Percentiles rank a stretch among this genome's conserved stretches.
These are phyloP conservation scores for Pelecanus crispus DNA, from an alignment of 2,113 vertebrate species.

Conservation along the genomic window DNA sequence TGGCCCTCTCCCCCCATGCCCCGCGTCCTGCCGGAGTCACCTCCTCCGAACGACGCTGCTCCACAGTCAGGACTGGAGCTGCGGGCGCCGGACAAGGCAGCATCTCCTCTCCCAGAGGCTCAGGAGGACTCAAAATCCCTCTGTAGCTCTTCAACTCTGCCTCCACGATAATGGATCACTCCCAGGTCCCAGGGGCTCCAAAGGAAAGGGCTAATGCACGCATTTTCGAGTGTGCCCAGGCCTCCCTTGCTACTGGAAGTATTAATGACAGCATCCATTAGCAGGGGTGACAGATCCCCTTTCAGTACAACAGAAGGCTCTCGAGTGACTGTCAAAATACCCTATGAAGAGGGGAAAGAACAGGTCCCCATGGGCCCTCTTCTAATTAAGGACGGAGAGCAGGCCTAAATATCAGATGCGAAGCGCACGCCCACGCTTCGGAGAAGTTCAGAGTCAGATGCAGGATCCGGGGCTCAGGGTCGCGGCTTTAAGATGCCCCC, in stretches of 20 bases:
- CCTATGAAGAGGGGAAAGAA: not conserved
- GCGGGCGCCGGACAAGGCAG: not conserved
- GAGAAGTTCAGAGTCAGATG: not conserved
- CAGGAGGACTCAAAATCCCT: not conserved
- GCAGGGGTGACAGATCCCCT: constrained; percentile 16
- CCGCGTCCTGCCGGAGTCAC: not conserved
- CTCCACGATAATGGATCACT: not conserved
- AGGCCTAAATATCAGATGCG: not conserved
- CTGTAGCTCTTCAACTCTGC: not conserved
- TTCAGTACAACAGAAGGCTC: constrained; percentile 29
- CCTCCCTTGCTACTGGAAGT: not conserved
- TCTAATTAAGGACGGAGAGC: not conserved
- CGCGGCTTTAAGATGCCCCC: not conserved
- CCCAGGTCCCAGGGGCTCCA: not conserved
- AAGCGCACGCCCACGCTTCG: rapidly evolving
- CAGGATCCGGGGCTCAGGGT: not conserved
- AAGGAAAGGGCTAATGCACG: not conserved
- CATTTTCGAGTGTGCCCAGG: not conserved
- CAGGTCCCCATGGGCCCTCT: not conserved
- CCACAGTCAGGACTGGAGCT: not conserved
- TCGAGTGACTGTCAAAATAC: not conserved
- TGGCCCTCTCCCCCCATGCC: too few relatives aligned
- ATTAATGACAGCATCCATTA: constrained; percentile 42
- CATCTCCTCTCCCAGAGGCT: not conserved
- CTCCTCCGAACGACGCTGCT: not conserved